Evolutionary conservation across 2,113 vertebrate genomes (phyloP).

Genomic region (Cygnus atratus): DNA sequence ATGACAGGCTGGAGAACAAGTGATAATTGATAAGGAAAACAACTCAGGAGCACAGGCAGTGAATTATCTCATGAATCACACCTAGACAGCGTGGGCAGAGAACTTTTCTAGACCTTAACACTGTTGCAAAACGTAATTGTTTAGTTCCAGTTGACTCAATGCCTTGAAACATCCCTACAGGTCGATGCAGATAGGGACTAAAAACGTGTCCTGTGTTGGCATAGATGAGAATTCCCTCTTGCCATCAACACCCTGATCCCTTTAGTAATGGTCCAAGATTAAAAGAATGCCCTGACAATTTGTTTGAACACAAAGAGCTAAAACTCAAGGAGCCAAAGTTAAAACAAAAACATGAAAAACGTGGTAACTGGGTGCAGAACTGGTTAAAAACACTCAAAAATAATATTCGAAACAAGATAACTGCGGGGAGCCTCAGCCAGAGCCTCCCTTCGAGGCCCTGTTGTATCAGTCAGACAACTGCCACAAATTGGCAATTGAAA

Average conservation of each 20-base stretch:
- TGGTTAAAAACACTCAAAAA: not conserved
- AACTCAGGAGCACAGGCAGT: not conserved
- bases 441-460: not conserved
- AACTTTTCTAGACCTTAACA: not conserved
- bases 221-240: accelerated
- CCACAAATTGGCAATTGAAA: not conserved
- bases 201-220: not conserved
- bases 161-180: not conserved
- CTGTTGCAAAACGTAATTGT: not conserved
- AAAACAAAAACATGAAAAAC: not conserved
- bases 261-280: not conserved
- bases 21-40: not conserved
- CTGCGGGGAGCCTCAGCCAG: not conserved
- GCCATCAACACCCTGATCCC: too few species aligned
- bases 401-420: not conserved
- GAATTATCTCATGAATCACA: slow-evolving; percentile 2
- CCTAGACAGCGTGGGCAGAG: not conserved
- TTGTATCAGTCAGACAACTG: not conserved
- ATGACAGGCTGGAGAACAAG: not conserved
- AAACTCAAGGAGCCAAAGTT: not conserved
- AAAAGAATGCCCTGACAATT: not conserved
- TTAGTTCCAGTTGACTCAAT: not conserved
- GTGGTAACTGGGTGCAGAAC: not conserved
- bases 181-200: not conserved
- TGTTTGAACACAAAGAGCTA: not conserved